Evolutionary conservation across 2,113 vertebrate species (phyloP).

Genomic region (Phycodurus eques): DNA sequence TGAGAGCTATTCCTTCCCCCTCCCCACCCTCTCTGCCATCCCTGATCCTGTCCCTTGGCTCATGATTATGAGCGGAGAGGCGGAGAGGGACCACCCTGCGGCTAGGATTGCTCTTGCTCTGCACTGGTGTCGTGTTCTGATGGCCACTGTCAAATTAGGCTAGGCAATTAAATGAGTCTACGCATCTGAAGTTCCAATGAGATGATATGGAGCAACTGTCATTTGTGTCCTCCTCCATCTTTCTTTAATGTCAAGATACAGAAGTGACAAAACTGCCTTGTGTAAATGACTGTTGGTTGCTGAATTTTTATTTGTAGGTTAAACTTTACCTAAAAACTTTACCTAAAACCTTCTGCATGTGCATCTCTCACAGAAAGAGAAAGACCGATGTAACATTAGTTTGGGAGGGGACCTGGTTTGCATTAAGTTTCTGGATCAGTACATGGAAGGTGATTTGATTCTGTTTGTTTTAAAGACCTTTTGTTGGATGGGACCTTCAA

Average conservation of each 20-base stretch:
- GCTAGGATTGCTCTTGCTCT: constrained; percentile 38
- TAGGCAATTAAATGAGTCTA: constrained; percentile 15
- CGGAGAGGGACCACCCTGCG: constrained; percentile 38
- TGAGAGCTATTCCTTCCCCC: constrained; percentile 45
- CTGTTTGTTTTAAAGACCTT: not conserved
- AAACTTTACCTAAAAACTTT: not conserved
- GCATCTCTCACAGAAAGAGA: not conserved
- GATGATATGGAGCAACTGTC: not conserved
- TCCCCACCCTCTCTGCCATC: constrained; percentile 47
- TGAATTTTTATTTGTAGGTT: not conserved
- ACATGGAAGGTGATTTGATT: not conserved
- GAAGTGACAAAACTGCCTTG: not conserved
- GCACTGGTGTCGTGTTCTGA: constrained; percentile 2
- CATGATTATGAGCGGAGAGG: constrained; percentile 46
- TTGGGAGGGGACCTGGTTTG: not conserved
- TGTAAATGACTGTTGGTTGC: not conserved
- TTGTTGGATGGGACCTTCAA: not conserved
- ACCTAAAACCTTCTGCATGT: too few relatives aligned
- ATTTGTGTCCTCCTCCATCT: not conserved
- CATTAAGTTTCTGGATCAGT: not conserved
- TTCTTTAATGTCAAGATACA: not conserved
- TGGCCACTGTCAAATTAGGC: constrained; percentile 12
- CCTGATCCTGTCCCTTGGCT: constrained; percentile 54
- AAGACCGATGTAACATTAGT: not conserved
- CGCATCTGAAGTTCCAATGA: not conserved